Percentiles rank a stretch among this genome's conserved stretches.
Conservation (phyloP, 2,888 invertebrate species). For the Himalopsyche kuldschensis region DNA sequence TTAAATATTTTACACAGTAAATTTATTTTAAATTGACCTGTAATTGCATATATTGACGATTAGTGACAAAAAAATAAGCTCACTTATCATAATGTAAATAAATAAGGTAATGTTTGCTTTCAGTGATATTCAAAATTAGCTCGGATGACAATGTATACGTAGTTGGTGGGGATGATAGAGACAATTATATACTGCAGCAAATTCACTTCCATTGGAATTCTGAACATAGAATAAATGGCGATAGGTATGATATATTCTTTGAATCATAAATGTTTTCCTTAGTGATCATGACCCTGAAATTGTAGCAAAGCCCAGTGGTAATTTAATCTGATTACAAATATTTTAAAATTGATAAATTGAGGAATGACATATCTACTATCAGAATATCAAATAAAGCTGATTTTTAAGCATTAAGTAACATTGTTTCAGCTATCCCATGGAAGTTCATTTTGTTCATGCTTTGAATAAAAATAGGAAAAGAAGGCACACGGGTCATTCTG, state of each 20-base stretch:
- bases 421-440: constrained; percentile 59
- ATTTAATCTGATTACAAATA: no score
- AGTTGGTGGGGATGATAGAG: constrained; percentile 62
- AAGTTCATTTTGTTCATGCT: constrained; percentile 70
- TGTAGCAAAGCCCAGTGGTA: no score
- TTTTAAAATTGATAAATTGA: no score
- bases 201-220: constrained; percentile 86
- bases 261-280: no score
- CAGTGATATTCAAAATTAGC: constrained; percentile 52
- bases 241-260: constrained; percentile 48
- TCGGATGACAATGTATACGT: constrained; percentile 51
- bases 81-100: no score
- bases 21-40: no score
- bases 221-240: constrained; percentile 74
- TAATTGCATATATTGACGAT: no score
- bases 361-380: background rate
- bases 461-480: constrained; percentile 53
- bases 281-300: no score
- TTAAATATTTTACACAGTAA: background rate
- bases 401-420: background rate
- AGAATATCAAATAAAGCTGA: background rate
- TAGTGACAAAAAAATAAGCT: background rate
- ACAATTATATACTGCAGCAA: constrained; percentile 67
- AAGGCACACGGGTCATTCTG: constrained; percentile 50
- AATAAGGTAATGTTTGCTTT: background rate